A percentile compares a stretch with the other conserved stretches of the same genome.
These are phyloP conservation scores for Spea bombifrons DNA, from an alignment of 2,113 vertebrate species.

Conservation along the genomic window DNA sequence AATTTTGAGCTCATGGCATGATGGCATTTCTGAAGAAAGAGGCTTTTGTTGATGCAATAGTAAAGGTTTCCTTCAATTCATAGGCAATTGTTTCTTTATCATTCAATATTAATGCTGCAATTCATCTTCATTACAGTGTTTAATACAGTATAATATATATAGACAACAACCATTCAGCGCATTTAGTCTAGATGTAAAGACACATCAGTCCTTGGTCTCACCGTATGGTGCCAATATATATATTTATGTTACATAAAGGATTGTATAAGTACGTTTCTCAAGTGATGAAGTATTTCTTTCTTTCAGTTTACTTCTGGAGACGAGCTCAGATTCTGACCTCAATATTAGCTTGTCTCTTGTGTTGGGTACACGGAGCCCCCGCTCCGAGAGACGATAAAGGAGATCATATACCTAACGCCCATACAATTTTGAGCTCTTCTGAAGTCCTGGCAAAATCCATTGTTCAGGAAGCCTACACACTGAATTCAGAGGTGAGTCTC, in stretches of 20 bases:
- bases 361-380: background rate
- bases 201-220: too few species aligned
- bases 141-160: too few species aligned
- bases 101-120: too few species aligned
- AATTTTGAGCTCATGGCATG: too few species aligned
- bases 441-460: slow-evolving; percentile 49
- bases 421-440: background rate
- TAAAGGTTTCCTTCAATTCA: too few species aligned
- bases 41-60: too few species aligned
- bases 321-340: slow-evolving; percentile 39
- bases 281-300: slow-evolving; percentile 16
- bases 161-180: too few species aligned
- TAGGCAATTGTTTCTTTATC: too few species aligned
- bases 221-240: background rate
- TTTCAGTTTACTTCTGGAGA: slow-evolving; percentile 43
- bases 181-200: too few species aligned
- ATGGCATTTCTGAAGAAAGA: too few species aligned
- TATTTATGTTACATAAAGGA: background rate
- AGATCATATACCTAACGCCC: background rate
- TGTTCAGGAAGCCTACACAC: slow-evolving; percentile 16
- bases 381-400: slow-evolving; percentile 49
- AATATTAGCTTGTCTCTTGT: slow-evolving; percentile 45
- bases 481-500: slow-evolving; percentile 62
- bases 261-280: background rate
- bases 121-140: too few species aligned